phyloP scores from a whole-genome alignment of 2,797 vertebrate genomes.

The Helicolenus hilgendorfi region DNA sequence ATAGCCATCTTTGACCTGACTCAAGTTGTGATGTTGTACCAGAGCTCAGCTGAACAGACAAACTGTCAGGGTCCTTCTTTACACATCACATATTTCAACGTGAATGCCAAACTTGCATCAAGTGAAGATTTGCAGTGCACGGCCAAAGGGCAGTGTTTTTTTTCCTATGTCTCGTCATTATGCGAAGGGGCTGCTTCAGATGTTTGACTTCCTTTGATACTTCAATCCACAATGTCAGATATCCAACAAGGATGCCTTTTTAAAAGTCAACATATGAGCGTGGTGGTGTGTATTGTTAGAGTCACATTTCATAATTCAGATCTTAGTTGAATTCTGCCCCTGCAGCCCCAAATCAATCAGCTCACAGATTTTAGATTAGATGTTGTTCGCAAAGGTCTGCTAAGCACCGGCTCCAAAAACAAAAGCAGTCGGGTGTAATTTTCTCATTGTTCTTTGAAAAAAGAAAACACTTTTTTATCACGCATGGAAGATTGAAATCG shows the following conservation, averaged over 20 bases:
- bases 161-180: neutral
- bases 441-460: constrained; percentile 11
- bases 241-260: neutral
- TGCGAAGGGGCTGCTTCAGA: constrained; percentile 16
- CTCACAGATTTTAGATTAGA: constrained; percentile 13
- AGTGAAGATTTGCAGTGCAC: neutral
- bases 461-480: constrained; percentile 15
- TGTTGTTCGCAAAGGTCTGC: neutral
- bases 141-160: neutral
- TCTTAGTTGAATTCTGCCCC: neutral
- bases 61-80: neutral
- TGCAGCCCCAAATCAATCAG: neutral
- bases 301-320: neutral
- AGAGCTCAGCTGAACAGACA: neutral
- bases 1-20: constrained; percentile 7
- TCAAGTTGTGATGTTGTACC: neutral
- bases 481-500: neutral
- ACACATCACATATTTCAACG: neutral
- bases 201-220: constrained; percentile 14
- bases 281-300: neutral
- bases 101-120: neutral
- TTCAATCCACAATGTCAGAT: neutral
- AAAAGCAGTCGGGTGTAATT: constrained; percentile 5
- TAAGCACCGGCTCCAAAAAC: constrained; percentile 13
- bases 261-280: neutral